Conservation (phyloP, 1,140 invertebrate species). For the Tenebrio molitor region DNA sequence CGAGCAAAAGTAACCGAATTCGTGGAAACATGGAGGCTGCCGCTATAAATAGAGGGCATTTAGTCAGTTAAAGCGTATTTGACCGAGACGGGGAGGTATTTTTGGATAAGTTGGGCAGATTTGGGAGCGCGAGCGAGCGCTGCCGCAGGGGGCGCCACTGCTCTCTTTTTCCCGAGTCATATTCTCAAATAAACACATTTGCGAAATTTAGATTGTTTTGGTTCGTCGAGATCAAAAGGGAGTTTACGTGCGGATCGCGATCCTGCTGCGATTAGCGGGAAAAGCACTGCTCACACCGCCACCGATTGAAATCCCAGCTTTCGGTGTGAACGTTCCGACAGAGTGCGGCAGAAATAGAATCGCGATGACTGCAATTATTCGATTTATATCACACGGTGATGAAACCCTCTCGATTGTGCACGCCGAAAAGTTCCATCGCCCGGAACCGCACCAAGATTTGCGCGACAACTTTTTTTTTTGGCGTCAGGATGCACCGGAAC, state of each 20-base stretch:
- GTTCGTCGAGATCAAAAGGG: neutral
- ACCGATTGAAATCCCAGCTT: neutral
- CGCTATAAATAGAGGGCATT: constrained; percentile 33
- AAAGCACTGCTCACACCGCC: neutral
- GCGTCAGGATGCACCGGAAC: no score
- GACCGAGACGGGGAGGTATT: constrained; percentile 37
- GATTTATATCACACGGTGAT: neutral
- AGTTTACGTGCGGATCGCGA: neutral
- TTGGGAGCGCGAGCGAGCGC: neutral
- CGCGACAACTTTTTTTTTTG: no score
- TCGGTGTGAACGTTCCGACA: neutral
- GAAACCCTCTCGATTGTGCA: no score
- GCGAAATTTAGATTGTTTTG: neutral
- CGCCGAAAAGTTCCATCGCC: no score
- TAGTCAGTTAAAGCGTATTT: constrained; percentile 39
- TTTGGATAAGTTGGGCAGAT: constrained; percentile 25
- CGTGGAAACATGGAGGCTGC: constrained; percentile 21
- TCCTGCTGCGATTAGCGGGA: neutral
- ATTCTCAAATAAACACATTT: constrained; percentile 2
- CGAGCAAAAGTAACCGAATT: constrained; percentile 35
- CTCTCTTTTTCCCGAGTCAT: neutral
- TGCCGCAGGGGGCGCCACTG: neutral
- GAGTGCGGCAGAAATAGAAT: neutral
- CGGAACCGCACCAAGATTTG: no score
- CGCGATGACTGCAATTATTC: neutral